Conservation (phyloP, 2,113 vertebrate genomes). For the Melozone crissalis region DNA sequence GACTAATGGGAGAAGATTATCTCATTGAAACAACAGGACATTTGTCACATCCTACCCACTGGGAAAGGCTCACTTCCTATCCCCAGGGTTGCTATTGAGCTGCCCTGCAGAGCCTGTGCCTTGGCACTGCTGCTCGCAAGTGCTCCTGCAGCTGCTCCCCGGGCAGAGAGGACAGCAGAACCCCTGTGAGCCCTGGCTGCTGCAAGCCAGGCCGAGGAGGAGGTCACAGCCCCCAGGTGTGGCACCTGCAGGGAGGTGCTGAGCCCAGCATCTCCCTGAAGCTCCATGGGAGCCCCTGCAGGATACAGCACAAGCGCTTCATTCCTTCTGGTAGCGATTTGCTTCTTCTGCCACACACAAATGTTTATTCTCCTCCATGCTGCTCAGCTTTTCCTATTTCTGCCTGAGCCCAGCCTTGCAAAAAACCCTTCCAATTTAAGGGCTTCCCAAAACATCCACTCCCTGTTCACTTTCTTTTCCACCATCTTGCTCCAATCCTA, state of each 20-base stretch:
- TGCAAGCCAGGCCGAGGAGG: background rate
- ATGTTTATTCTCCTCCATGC: background rate
- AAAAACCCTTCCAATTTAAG: background rate
- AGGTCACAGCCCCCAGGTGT: background rate
- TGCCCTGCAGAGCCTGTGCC: background rate
- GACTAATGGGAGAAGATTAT: constrained; percentile 2
- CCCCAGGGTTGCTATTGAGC: background rate
- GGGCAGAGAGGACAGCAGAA: background rate
- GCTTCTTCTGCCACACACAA: background rate
- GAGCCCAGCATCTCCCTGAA: background rate
- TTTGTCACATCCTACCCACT: background rate
- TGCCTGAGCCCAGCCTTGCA: background rate
- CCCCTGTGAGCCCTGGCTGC: background rate
- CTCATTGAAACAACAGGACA: constrained; percentile 11
- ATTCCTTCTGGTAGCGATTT: background rate
- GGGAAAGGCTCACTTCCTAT: background rate
- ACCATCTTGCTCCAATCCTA: background rate
- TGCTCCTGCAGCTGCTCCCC: background rate
- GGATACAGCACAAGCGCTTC: background rate
- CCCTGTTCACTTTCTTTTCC: background rate
- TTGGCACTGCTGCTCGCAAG: too few species aligned
- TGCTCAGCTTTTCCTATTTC: background rate
- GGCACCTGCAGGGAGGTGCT: background rate
- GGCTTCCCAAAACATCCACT: background rate
- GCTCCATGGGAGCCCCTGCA: background rate